Conservation (phyloP, 64 coral and sea anemone genomes). For the Dendronephthya gigantea region DNA sequence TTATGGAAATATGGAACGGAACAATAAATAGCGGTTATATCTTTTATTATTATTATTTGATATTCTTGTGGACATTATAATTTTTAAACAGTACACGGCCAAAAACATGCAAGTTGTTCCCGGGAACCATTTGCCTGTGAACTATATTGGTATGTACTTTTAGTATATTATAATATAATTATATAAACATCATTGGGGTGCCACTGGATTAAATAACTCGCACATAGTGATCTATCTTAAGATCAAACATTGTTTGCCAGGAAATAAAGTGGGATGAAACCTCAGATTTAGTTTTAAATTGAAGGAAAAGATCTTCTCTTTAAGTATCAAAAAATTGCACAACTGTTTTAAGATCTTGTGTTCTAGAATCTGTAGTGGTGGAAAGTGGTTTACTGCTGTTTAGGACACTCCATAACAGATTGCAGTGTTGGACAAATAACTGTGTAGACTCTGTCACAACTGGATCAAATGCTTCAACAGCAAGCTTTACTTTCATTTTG, state of each 20-base stretch:
- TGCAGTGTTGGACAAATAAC: neutral
- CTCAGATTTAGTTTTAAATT: neutral
- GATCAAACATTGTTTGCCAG: slow-evolving; percentile 7
- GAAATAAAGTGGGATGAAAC: neutral
- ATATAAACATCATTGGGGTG: too few relatives aligned
- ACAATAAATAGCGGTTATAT: too few relatives aligned
- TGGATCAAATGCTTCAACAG: neutral
- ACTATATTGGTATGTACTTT: too few relatives aligned
- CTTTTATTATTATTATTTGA: too few relatives aligned
- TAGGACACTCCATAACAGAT: neutral
- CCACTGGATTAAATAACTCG: neutral
- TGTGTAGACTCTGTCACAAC: neutral
- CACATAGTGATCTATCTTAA: neutral
- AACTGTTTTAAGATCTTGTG: neutral
- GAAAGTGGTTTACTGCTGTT: neutral
- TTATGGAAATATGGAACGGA: too few relatives aligned
- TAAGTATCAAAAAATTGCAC: neutral
- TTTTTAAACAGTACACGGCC: too few relatives aligned
- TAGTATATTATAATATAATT: too few relatives aligned
- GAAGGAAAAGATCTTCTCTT: neutral
- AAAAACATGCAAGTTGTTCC: too few relatives aligned
- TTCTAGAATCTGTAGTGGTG: neutral
- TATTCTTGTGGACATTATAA: too few relatives aligned
- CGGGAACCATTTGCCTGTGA: too few relatives aligned
- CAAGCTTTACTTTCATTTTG: too few relatives aligned